phyloP scores from a whole-genome alignment of 1,140 invertebrate genomes.

The Drosophila baimaii region DNA sequence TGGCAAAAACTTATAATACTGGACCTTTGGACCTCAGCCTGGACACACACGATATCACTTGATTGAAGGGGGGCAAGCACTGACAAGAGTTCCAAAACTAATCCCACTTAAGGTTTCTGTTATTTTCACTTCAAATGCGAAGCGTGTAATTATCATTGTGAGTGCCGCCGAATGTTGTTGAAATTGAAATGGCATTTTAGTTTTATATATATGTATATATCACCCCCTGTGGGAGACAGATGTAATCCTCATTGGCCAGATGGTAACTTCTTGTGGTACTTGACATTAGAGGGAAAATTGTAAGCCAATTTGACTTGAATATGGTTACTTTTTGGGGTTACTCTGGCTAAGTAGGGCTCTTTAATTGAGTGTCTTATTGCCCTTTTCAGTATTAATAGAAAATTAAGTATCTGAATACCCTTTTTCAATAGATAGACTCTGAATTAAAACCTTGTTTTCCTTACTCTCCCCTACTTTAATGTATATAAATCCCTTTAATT shows the following conservation, averaged over 20 bases:
- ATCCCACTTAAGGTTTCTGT: constrained; percentile 40
- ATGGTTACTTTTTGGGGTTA: not conserved
- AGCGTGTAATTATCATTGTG: constrained; percentile 34
- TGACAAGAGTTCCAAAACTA: not conserved
- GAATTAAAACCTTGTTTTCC: not conserved
- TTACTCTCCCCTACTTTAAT: not conserved
- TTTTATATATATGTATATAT: too few relatives aligned
- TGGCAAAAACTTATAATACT: not conserved
- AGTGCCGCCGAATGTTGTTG: constrained; percentile 18
- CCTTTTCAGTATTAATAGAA: too few relatives aligned
- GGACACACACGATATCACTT: not conserved
- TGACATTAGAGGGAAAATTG: not conserved
- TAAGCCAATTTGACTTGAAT: not conserved
- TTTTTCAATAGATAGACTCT: not conserved
- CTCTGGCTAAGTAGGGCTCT: not conserved
- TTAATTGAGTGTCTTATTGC: not conserved
- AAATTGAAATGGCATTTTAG: constrained; percentile 18
- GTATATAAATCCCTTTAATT: constrained; percentile 1
- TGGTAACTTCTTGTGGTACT: not conserved
- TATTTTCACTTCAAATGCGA: constrained; percentile 40
- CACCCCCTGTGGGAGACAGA: not conserved
- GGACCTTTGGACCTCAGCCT: constrained; percentile 8
- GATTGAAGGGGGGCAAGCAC: constrained; percentile 17
- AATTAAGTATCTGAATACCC: not conserved
- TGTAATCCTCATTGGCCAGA: constrained; percentile 24